Evolutionary conservation across 2,888 invertebrate species (phyloP).

Genomic region (Lithodes maja): DNA sequence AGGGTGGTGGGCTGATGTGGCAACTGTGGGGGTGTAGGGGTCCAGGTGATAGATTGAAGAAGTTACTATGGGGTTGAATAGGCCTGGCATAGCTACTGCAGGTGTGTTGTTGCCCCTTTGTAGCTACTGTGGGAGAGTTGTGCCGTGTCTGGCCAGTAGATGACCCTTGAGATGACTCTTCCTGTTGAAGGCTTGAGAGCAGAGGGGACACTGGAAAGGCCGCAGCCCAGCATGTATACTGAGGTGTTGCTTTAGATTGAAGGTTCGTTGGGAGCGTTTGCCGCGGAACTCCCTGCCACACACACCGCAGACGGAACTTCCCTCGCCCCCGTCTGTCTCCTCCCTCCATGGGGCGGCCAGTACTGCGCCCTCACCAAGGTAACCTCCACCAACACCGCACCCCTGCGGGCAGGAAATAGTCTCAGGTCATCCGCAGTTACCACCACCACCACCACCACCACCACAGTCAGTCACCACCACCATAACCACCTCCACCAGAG

Average conservation of each 20-base stretch:
- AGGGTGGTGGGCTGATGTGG: too few relatives aligned
- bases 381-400: constrained; percentile 29
- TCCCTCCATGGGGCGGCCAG: constrained; percentile 47
- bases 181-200: constrained; percentile 63
- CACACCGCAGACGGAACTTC: constrained; percentile 61
- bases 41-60: too few relatives aligned
- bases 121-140: constrained; percentile 45
- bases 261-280: constrained; percentile 56
- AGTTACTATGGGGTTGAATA: too few relatives aligned
- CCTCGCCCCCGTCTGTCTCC: constrained; percentile 55
- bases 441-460: constrained; percentile 31
- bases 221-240: constrained; percentile 64
- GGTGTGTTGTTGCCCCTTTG: not conserved
- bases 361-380: constrained; percentile 48
- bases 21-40: too few relatives aligned
- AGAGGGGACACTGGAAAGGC: constrained; percentile 65
- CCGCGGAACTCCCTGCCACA: constrained; percentile 63
- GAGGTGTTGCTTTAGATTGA: constrained; percentile 67
- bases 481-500: constrained; percentile 14
- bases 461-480: not conserved
- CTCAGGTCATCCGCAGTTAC: constrained; percentile 50
- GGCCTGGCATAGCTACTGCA: too few relatives aligned
- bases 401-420: constrained; percentile 63
- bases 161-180: constrained; percentile 67
- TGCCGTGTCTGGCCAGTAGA: constrained; percentile 60